Base-by-base conservation (phyloP, 2,888 invertebrate species). In the Metallyticus violacea region DNA sequence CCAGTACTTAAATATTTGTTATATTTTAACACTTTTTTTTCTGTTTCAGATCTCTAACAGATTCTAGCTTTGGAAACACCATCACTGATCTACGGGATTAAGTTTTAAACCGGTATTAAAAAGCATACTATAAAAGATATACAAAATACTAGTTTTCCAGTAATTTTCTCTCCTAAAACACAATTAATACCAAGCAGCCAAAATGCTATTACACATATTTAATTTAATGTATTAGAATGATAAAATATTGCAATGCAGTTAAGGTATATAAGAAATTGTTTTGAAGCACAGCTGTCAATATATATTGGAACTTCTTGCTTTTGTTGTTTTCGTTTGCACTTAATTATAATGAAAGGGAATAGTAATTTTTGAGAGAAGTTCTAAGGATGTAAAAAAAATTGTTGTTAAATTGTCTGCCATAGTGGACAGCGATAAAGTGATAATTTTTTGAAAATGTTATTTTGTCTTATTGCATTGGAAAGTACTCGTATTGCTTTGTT, bases 111-210 rank as follows among this genome's bases (percentile, higher is more conserved):
- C 40, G 29, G 22, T 81, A 30, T 30, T 9, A 81, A 81, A 81
- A 81, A 62, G 40, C 40, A 62, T 62, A 62, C 22, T 62, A 62
- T 62, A 62, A 62, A 62, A 62, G n/a, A 30, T 30, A 81, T 25
- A n/a, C 9, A 81, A 81, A n/a, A 81, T n/a, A 30, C 25, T 81
- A 81, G 81, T 81, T 81, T 81, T 40, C 81, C 81, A 81, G 26
- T 40, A 81, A 30, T 81, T 81, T 30, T 26, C 25, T 26, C 28
- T 25, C 30, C 30, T 9, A 1, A 28, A 80, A 79, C 26, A 81
- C 7, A 15, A 30, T 29, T 81, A 29, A 22, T 28, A 62, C 40
- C 40, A 62, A 81, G 30, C 81, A 81, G 81, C 30, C 81, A 25
- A 30, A 81, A 9, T 29, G 29, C 25, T 81, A 25, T 27, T 79